These are phyloP conservation scores for Forficula auricularia DNA, from an alignment of 1,140 invertebrate genomes.

Conservation along the genomic window DNA sequence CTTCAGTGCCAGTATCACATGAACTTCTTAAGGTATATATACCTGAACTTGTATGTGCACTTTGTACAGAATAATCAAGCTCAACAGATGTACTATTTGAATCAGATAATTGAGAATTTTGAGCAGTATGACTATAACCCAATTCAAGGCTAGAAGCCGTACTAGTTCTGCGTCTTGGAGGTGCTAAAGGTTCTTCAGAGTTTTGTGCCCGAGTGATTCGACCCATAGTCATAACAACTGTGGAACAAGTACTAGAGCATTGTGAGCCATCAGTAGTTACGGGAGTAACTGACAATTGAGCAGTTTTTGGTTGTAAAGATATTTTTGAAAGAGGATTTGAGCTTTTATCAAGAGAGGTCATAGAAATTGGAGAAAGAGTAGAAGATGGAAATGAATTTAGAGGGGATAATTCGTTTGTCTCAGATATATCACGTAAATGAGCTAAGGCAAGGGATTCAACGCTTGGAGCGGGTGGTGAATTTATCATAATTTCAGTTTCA, in stretches of 20 bases:
- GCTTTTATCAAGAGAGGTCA: no score
- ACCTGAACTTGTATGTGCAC: slow-evolving; percentile 30
- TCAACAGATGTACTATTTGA: slow-evolving; percentile 32
- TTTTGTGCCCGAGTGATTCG: slow-evolving; percentile 14
- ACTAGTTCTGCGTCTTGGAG: slow-evolving; percentile 31
- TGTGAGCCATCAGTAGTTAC: slow-evolving; percentile 43
- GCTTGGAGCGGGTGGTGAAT: slow-evolving; percentile 46
- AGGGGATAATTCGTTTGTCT: neutral
- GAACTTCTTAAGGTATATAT: slow-evolving; percentile 31
- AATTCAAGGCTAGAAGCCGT: slow-evolving; percentile 59
- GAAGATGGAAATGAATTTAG: no score
- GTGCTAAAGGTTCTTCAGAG: slow-evolving; percentile 19
- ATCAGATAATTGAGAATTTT: slow-evolving; percentile 56
- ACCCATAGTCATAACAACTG: slow-evolving; percentile 41
- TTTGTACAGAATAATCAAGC: slow-evolving; percentile 30
- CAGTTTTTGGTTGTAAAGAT: no score
- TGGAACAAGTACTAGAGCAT: slow-evolving; percentile 65
- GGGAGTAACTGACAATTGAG: slow-evolving; percentile 17
- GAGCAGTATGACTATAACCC: slow-evolving; percentile 63
- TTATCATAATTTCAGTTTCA: slow-evolving; percentile 61
- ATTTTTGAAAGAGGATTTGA: no score
- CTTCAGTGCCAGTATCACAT: slow-evolving; percentile 24
- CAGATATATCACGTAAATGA: slow-evolving; percentile 41
- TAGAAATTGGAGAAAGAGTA: no score
- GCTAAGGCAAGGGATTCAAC: slow-evolving; percentile 54